Conservation (phyloP, 2,888 invertebrate species). For the Sussaba pulchella region DNA sequence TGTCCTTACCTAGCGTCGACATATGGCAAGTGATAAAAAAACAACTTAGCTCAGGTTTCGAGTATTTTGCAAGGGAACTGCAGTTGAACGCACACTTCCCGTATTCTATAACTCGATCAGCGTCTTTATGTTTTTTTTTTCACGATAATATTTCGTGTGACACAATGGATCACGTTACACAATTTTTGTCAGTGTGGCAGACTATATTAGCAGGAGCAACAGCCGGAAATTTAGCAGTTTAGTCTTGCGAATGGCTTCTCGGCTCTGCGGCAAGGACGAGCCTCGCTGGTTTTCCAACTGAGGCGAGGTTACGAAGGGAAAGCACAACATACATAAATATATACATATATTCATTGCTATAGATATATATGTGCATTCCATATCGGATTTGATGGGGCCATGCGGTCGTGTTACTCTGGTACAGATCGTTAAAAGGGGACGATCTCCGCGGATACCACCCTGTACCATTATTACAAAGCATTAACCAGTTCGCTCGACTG, state of each 20-base stretch:
- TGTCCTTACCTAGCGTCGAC: neutral
- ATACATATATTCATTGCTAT: too few species aligned
- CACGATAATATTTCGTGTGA: slow-evolving; percentile 14
- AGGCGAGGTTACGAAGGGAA: slow-evolving; percentile 42
- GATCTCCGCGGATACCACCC: slow-evolving; percentile 72
- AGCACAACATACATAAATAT: slow-evolving; percentile 26
- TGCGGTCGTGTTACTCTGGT: slow-evolving; percentile 77
- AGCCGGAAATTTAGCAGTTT: slow-evolving; percentile 38
- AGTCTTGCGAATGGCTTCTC: slow-evolving; percentile 55
- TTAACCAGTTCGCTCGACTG: slow-evolving; percentile 78
- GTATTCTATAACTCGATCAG: slow-evolving; percentile 56
- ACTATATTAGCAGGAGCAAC: slow-evolving; percentile 17
- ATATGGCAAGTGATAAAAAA: neutral
- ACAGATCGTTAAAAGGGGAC: slow-evolving; percentile 78
- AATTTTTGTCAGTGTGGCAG: neutral
- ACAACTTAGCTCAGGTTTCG: slow-evolving; percentile 7
- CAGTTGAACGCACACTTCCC: slow-evolving; percentile 49
- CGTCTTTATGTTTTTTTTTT: slow-evolving; percentile 31
- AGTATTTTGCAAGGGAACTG: slow-evolving; percentile 24
- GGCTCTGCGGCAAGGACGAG: slow-evolving; percentile 46
- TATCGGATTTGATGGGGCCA: slow-evolving; percentile 80
- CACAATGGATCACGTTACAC: slow-evolving; percentile 18
- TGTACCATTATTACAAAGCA: slow-evolving; percentile 78
- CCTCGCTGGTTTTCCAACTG: slow-evolving; percentile 33
- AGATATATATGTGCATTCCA: slow-evolving; percentile 43